A percentile compares a stretch with the other conserved stretches of the same genome.
Conservation (phyloP, 2,797 vertebrate genomes). For the Vespertilio murinus region DNA sequence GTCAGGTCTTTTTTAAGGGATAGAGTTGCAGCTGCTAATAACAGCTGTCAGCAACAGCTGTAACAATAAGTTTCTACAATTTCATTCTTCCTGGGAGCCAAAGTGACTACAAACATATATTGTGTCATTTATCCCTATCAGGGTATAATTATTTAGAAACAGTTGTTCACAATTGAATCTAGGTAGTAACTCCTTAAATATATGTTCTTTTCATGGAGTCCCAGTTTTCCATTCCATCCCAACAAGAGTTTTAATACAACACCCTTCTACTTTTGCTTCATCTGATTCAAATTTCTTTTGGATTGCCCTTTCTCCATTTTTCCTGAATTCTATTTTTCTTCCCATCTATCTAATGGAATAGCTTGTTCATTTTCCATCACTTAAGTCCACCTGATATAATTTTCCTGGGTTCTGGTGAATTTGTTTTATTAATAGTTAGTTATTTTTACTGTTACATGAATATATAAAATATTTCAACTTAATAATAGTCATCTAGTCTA, state of each 20-base stretch:
- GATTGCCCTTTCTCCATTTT: neutral
- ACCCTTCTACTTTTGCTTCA: neutral
- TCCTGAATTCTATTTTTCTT: slow-evolving; percentile 36
- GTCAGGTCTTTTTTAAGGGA: slow-evolving; percentile 35
- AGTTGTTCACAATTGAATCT: slow-evolving; percentile 37
- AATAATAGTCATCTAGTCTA: neutral
- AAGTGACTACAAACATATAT: neutral
- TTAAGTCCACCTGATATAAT: neutral
- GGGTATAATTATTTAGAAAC: slow-evolving; percentile 56
- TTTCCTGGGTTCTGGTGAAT: neutral
- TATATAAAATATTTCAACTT: slow-evolving; percentile 45
- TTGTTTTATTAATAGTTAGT: slow-evolving; percentile 32
- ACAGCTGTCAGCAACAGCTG: slow-evolving; percentile 68
- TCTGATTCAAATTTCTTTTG: slow-evolving; percentile 13
- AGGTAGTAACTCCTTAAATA: slow-evolving; percentile 38
- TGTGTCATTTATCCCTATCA: slow-evolving; percentile 29
- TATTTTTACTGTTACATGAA: neutral
- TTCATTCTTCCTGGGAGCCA: slow-evolving; percentile 32
- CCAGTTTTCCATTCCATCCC: neutral
- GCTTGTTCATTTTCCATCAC: neutral
- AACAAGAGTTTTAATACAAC: neutral
- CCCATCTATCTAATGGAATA: neutral
- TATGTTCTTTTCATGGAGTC: neutral
- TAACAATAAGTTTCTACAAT: slow-evolving; percentile 13
- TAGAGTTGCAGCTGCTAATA: slow-evolving; percentile 52